Percentiles rank a stretch among this genome's conserved stretches.
These are phyloP conservation scores for Riparia riparia DNA, from an alignment of 2,113 vertebrate genomes.

Conservation along the genomic window DNA sequence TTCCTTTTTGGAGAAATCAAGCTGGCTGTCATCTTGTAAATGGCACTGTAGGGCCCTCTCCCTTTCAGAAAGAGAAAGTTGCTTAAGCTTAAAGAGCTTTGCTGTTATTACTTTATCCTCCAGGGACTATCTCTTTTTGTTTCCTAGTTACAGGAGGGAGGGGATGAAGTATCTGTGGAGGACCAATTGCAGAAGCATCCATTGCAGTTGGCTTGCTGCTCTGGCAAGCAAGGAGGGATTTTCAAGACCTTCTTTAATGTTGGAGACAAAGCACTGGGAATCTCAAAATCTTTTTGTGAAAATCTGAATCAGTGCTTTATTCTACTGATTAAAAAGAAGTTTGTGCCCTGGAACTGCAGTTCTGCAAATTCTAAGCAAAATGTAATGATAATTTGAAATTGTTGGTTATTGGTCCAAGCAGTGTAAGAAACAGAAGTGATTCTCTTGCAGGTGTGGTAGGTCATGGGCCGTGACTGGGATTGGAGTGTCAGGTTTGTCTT, in stretches of 20 bases:
- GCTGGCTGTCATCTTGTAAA: neutral
- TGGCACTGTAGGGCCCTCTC: neutral
- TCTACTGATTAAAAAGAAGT: neutral
- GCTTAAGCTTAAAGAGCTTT: conserved; percentile 9
- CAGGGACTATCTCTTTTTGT: neutral
- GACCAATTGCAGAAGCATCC: neutral
- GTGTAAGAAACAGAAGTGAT: neutral
- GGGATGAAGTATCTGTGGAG: neutral
- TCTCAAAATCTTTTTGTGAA: neutral
- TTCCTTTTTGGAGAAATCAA: neutral
- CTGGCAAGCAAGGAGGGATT: neutral
- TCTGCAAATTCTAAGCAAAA: neutral
- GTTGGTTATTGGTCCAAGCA: neutral
- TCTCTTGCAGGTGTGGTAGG: neutral
- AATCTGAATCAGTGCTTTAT: neutral
- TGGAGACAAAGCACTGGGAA: neutral
- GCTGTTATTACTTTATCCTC: neutral
- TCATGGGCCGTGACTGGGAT: neutral
- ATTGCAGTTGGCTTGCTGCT: neutral
- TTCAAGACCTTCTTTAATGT: neutral
- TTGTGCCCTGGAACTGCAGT: neutral
- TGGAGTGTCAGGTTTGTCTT: neutral
- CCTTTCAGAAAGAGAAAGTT: neutral
- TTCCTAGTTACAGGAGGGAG: conserved; percentile 18
- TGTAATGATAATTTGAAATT: neutral